Evolutionary conservation across 2,797 vertebrate species (phyloP).

Genomic region (Echeneis naucrates): DNA sequence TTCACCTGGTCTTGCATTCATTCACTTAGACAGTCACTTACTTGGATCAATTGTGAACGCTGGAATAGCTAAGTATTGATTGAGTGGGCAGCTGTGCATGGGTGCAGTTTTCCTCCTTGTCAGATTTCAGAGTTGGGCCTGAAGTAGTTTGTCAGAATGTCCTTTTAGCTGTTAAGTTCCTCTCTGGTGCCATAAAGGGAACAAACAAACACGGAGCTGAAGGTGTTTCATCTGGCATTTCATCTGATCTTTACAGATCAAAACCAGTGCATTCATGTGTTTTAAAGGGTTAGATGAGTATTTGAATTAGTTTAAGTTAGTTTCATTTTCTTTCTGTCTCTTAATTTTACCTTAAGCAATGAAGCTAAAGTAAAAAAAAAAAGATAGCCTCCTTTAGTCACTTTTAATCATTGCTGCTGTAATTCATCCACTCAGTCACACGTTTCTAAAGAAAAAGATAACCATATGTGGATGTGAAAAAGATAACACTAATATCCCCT

Average conservation of each 20-base stretch:
- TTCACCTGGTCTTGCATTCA: conserved; percentile 32
- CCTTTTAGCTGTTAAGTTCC: neutral
- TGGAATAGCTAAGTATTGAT: conserved; percentile 57
- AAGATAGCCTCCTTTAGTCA: conserved; percentile 51
- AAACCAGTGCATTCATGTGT: neutral
- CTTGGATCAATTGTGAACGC: conserved; percentile 47
- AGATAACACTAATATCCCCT: conserved; percentile 34
- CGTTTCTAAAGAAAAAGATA: conserved; percentile 33
- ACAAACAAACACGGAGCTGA: neutral
- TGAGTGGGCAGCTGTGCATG: conserved; percentile 31
- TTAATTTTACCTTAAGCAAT: conserved; percentile 46
- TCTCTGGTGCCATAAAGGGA: neutral
- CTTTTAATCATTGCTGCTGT: conserved; percentile 66
- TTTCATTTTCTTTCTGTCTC: conserved; percentile 33
- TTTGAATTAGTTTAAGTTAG: conserved; percentile 45
- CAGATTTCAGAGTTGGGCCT: conserved; percentile 15
- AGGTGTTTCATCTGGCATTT: conserved; percentile 4
- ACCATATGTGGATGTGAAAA: too few species aligned
- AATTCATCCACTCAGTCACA: conserved; percentile 53
- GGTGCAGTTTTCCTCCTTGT: conserved; percentile 16
- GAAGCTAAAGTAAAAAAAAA: conserved; percentile 49
- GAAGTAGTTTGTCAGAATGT: conserved; percentile 20
- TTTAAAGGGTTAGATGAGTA: conserved; percentile 25
- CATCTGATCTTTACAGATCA: conserved; percentile 11
- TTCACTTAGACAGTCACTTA: conserved; percentile 43